Base-by-base conservation (phyloP, 2,797 vertebrate species). In the Etheostoma perlongum region DNA sequence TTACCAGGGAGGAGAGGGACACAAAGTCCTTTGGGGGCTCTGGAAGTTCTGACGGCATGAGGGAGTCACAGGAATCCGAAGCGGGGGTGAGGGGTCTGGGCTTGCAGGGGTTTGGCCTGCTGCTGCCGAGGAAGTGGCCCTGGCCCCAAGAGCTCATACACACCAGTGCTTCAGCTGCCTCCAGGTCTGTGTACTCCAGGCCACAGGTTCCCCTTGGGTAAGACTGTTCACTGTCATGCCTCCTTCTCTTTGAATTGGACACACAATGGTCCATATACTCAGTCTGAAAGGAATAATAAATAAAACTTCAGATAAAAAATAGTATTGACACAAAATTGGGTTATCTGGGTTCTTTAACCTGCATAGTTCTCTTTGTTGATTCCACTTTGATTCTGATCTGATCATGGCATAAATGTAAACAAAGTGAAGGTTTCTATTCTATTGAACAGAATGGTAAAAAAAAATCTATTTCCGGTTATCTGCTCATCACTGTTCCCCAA, bases 61-160 rank as follows among this genome's bases (percentile, higher is more conserved):
- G 84, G 78, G 96, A 95, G 81, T 99, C 98, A 2, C 97, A 98
- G 21, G 97, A 97, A 89, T 99, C 98, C 0, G 98, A 99, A 19
- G 97, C 97, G 0, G 98, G 98, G 0, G 98, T 99, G 76, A 99
- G 96, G 19, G 98, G 98, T 67, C 98, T 94, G 81, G 96, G 93
- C 91, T 97, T 97, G 85, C 93, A 94, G 63, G 92, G 61, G 67
- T 49, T 91, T 0, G 75, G 79, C 87, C 82, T 92, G 82, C 57
- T 85, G 83, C 75, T 16, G 54, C 69, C 4, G 10, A 83, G 80
- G 78, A 95, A 95, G 0, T 93, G 89, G 63, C 96, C 94, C 81
- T 97, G 98, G 69, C 96, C 97, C 97, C 97, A 98, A 19, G 97
- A 97, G 81, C 98, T 99, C 98, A 99, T 99, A 60, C 97, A 99